Evolutionary conservation across 2,797 vertebrate genomes (phyloP).

Genomic region (Gymnodraco acuticeps): DNA sequence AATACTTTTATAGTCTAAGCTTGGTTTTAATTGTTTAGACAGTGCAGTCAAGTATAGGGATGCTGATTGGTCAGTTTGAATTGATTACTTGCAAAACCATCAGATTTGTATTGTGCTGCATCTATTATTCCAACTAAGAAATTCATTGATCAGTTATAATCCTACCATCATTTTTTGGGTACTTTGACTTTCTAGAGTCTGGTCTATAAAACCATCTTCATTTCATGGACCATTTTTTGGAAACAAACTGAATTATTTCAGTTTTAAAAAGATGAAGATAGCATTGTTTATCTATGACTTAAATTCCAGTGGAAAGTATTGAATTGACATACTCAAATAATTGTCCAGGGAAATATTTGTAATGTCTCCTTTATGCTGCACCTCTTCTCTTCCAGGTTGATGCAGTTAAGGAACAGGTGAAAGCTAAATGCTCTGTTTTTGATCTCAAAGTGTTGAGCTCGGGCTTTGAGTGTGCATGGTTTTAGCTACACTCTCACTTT

Average conservation of each 20-base stretch:
- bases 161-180: background rate
- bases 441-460: slow-evolving; percentile 76
- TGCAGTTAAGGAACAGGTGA: slow-evolving; percentile 97
- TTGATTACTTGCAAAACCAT: too few relatives aligned
- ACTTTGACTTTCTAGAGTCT: background rate
- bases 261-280: background rate
- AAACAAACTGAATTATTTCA: background rate
- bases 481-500: slow-evolving; percentile 83
- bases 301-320: background rate
- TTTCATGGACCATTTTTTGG: background rate
- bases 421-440: slow-evolving; percentile 87
- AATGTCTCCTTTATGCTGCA: slow-evolving; percentile 71
- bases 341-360: slow-evolving; percentile 23
- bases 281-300: background rate
- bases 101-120: too few relatives aligned
- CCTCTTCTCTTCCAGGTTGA: slow-evolving; percentile 97
- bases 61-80: too few relatives aligned
- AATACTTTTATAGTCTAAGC: background rate
- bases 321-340: background rate
- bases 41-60: background rate
- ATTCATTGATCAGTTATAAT: background rate
- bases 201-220: background rate
- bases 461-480: slow-evolving; percentile 93
- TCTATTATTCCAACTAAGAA: background rate
- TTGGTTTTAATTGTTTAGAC: background rate